A percentile compares a stretch with the other conserved stretches of the same genome.
Conservation (phyloP, 2,888 invertebrate species). For the Prosapia bicincta region DNA sequence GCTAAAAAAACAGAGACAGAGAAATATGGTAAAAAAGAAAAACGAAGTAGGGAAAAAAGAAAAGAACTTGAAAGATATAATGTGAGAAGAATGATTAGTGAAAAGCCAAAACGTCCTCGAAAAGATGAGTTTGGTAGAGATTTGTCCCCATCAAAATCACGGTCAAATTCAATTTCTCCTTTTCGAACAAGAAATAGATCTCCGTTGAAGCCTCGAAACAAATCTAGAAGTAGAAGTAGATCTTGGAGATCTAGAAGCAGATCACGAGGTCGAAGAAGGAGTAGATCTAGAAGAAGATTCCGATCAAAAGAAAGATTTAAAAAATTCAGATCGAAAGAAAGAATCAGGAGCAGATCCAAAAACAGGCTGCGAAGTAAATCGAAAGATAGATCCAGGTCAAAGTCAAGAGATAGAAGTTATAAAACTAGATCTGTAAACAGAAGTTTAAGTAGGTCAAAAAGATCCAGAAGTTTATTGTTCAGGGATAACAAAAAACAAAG, state of each 20-base stretch:
- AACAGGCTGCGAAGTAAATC: constrained; percentile 14
- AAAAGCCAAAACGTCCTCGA: constrained; percentile 56
- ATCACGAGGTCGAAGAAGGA: constrained; percentile 45
- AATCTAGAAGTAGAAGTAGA: constrained; percentile 41
- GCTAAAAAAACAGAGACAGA: constrained; percentile 45
- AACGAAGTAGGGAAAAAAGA: constrained; percentile 58
- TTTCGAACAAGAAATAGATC: constrained; percentile 38
- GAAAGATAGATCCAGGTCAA: constrained; percentile 40
- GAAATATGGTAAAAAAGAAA: constrained; percentile 44
- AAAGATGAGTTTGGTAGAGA: constrained; percentile 80
- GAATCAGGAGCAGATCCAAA: constrained; percentile 22
- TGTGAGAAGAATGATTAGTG: constrained; percentile 72
- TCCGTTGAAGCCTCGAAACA: constrained; percentile 31
- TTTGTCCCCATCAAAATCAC: constrained; percentile 43
- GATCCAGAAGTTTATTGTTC: constrained; percentile 42
- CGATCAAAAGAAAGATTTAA: constrained; percentile 39
- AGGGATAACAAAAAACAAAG: constrained; percentile 39
- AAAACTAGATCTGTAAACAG: constrained; percentile 41
- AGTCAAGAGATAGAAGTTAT: constrained; percentile 39
- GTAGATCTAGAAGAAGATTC: constrained; percentile 42
- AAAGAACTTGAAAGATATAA: constrained; percentile 81
- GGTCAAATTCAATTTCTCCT: constrained; percentile 36
- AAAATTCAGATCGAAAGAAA: constrained; percentile 31
- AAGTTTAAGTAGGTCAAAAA: constrained; percentile 31
- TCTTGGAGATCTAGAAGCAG: constrained; percentile 45